phyloP scores from a whole-genome alignment of 1,140 invertebrate genomes.

The Drosophila pallidifrons region DNA sequence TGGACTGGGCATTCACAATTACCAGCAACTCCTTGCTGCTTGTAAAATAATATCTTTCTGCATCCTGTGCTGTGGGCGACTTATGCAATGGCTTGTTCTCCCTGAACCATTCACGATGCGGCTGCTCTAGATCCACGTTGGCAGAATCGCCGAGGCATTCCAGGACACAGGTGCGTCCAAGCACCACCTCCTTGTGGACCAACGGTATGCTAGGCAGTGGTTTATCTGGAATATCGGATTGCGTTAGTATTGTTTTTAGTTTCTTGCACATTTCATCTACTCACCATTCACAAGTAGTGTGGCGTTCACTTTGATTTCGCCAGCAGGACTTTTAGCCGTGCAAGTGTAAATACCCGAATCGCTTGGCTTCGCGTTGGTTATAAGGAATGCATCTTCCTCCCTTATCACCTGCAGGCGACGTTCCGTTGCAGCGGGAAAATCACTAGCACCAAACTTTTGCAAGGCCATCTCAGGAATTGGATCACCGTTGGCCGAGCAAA shows the following conservation, averaged over 20 bases:
- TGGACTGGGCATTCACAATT: conserved; percentile 91
- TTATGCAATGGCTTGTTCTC: conserved; percentile 88
- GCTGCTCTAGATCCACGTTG: conserved; percentile 86
- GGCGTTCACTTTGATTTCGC: conserved; percentile 94
- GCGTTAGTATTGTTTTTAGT: neutral
- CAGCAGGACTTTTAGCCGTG: conserved; percentile 95
- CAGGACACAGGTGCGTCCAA: conserved; percentile 92
- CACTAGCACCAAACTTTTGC: conserved; percentile 97
- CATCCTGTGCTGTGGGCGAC: conserved; percentile 88
- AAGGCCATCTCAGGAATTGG: conserved; percentile 95
- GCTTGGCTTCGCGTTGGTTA: conserved; percentile 93
- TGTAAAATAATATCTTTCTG: conserved; percentile 91
- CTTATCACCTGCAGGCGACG: conserved; percentile 96
- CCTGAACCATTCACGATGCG: conserved; percentile 95
- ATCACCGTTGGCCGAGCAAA: conserved; percentile 95
- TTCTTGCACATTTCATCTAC: conserved; percentile 26
- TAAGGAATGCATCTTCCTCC: conserved; percentile 96
- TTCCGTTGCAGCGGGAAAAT: conserved; percentile 97
- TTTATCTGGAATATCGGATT: conserved; percentile 87
- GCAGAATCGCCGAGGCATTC: conserved; percentile 93
- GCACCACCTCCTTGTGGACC: conserved; percentile 91
- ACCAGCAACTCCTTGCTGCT: conserved; percentile 94
- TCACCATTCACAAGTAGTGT: conserved; percentile 93
- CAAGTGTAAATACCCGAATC: conserved; percentile 98
- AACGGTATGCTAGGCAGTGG: conserved; percentile 91